Evolutionary conservation across 2,797 vertebrate species (phyloP).

Genomic region (Galaxias olidus): DNA sequence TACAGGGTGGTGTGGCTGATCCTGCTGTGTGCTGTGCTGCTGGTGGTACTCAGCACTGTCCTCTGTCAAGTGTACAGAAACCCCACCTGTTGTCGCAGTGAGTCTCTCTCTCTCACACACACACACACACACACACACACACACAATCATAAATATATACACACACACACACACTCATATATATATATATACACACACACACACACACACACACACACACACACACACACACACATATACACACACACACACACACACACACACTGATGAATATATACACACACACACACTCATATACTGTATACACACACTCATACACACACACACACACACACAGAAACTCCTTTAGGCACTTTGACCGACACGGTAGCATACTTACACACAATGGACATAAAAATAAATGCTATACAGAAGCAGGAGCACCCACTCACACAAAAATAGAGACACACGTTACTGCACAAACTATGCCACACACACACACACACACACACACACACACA

Average conservation of each 20-base stretch:
- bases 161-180: conserved; percentile 1
- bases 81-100: conserved; percentile 38
- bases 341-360: too few species aligned
- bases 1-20: conserved; percentile 76
- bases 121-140: conserved; percentile 8
- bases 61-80: conserved; percentile 60
- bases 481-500: too few species aligned
- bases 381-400: too few species aligned
- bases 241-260: conserved; percentile 3
- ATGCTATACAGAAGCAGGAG: too few species aligned
- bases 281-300: neutral
- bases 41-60: conserved; percentile 63
- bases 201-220: conserved; percentile 6
- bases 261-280: neutral
- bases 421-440: too few species aligned
- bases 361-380: too few species aligned
- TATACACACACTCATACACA: conserved; percentile 1
- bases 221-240: neutral
- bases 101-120: conserved; percentile 27
- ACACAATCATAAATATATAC: neutral
- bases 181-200: neutral
- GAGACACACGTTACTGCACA: too few species aligned
- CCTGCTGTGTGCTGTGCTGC: conserved; percentile 73
- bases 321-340: neutral
- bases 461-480: too few species aligned